These are phyloP conservation scores for Luidia sarsii DNA, from an alignment of 53 echinoderm and acorn worm genomes.

Conservation along the genomic window DNA sequence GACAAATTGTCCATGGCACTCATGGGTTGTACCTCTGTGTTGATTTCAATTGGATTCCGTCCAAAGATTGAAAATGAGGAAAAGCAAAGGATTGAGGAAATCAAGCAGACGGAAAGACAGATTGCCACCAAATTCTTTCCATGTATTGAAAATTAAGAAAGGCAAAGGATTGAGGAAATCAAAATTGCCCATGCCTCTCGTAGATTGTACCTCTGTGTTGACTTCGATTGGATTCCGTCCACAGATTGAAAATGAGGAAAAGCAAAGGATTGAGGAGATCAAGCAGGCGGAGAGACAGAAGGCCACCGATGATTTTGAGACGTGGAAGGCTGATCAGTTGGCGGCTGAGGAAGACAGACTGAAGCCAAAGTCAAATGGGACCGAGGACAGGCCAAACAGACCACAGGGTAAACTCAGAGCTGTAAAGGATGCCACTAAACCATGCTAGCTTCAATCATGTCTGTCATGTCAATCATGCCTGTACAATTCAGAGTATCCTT, in stretches of 20 bases:
- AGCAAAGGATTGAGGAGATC: slow-evolving; percentile 67
- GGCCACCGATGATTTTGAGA: slow-evolving; percentile 86
- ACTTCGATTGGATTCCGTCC: too few relatives aligned
- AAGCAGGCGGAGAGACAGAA: slow-evolving; percentile 83
- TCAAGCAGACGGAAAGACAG: slow-evolving; percentile 80
- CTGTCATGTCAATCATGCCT: neutral
- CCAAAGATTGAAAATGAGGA: slow-evolving; percentile 76
- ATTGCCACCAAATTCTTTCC: slow-evolving; percentile 60
- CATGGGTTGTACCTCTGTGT: too few relatives aligned
- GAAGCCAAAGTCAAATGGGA: neutral
- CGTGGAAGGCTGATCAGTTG: slow-evolving; percentile 63
- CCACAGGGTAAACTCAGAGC: neutral
- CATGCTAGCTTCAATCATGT: neutral
- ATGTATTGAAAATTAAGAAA: slow-evolving; percentile 75
- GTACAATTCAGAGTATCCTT: too few relatives aligned
- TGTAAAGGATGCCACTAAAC: neutral
- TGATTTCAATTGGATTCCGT: too few relatives aligned
- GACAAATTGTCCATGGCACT: too few relatives aligned
- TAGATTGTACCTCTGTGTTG: too few relatives aligned
- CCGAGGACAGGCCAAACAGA: neutral
- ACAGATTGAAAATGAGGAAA: slow-evolving; percentile 78
- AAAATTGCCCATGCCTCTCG: too few relatives aligned
- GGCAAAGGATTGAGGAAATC: slow-evolving; percentile 67
- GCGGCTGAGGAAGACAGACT: slow-evolving; percentile 22
- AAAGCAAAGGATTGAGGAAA: slow-evolving; percentile 67